Base-by-base conservation (phyloP, 1,140 invertebrate genomes). In the Spodoptera litura region DNA sequence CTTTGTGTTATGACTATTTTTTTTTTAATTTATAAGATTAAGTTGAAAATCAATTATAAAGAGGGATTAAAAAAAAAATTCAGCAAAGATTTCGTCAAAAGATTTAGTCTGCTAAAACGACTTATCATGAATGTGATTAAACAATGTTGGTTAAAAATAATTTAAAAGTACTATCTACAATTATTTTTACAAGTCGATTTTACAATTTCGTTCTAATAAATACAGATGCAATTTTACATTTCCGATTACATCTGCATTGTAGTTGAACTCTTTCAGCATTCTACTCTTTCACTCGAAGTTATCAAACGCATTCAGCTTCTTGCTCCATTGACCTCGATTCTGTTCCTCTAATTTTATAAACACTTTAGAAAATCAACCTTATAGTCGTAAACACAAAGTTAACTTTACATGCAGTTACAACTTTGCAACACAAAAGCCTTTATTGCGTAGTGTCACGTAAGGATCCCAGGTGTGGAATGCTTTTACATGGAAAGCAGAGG, bases 361-460 rank as follows among this genome's bases (percentile, higher is more conserved):
- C 5, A 3, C 44, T 52, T 25, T 3, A 3, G n/a, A 81, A 81
- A 78, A 66, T 64, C 27, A 62, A 25, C 78, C 56, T 56, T 86
- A 81, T 72, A 13, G 5, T 8, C 51, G 10, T 72, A 10, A 2
- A 0, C 11, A 56, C 78, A 86, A 76, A 58, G 64, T 27, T 44
- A 20, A 72, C 53, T 53, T 31, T 13, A 55, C 35, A 20, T 35
- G 79, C 51, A 64, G 70, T 38, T 27, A n/a, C 59, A 84, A 74
- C 61, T 61, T 83, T 79, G 82, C 76, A 71, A 80, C 71, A 71
- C 59, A 68, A 80, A 86, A 64, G 78, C 73, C 79, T 86, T 90
- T 88, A 91, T 91, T 89, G 87, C 81, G 58, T 78, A 84, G 78
- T 87, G 84, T 90, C 89, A 89, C 88, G 88, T 78, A 84, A 89